These are phyloP conservation scores for Rhynchonycteris naso DNA, from an alignment of 2,797 vertebrate species.

Conservation along the genomic window DNA sequence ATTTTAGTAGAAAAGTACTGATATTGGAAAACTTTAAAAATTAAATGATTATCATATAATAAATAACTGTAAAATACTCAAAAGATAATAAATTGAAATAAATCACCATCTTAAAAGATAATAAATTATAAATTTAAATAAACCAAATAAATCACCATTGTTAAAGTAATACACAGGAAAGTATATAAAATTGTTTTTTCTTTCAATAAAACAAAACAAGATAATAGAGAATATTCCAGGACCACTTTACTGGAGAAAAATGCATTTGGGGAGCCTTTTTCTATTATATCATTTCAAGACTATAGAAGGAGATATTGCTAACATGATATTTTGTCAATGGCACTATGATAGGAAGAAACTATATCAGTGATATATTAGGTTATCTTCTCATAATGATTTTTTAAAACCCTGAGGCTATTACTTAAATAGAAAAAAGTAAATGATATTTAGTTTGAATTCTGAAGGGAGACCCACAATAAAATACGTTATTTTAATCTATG, in stretches of 20 bases:
- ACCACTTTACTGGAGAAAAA: constrained; percentile 52
- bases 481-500: constrained; percentile 77
- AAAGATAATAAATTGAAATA: constrained; percentile 19
- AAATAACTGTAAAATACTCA: constrained; percentile 32
- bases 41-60: not conserved
- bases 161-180: not conserved
- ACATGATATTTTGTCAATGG: constrained; percentile 70
- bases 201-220: constrained; percentile 57
- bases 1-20: not conserved
- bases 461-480: constrained; percentile 67
- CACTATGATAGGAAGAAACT: constrained; percentile 55
- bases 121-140: not conserved
- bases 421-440: constrained; percentile 77
- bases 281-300: constrained; percentile 61
- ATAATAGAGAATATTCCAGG: constrained; percentile 13
- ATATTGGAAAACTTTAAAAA: not conserved
- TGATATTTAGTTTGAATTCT: constrained; percentile 76
- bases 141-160: constrained; percentile 35
- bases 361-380: constrained; percentile 70
- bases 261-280: constrained; percentile 1
- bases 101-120: constrained; percentile 41
- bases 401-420: constrained; percentile 62
- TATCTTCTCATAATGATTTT: constrained; percentile 71
- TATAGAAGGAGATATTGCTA: constrained; percentile 60
- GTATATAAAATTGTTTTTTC: constrained; percentile 40